Base-by-base conservation (phyloP, 2,113 vertebrate species). In the Rana temporaria region DNA sequence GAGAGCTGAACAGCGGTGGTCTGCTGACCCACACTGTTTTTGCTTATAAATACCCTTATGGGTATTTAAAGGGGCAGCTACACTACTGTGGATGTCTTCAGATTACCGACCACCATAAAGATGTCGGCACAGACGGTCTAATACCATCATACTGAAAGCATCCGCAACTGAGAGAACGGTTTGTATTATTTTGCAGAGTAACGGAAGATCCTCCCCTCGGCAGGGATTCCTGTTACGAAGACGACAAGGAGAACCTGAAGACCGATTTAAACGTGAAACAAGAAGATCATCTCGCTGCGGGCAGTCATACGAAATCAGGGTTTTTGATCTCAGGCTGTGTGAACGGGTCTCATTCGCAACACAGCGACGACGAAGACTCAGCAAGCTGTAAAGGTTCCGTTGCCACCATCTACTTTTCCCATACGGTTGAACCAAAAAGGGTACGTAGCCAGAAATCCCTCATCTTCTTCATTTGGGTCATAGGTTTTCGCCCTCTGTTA, bases 361-460 rank as follows among this genome's bases (percentile, higher is more conserved):
- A 77, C 84, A 92, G 84, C 26, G 90, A 91, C 1, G 88, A 89
- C 26, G 92, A 81, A 26, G 85, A 89, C 30, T 48, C 32, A 64
- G 90, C 86, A 67, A 30, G 57, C 81, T 92, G 63, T 88, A 91
- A 90, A 65, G 88, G 86, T 77, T 84, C 84, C 79, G 82, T 98
- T 85, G 97, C 98, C 17, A 99, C 87, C 32, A 99, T 99, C 88
- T 96, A 93, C 89, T 99, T 99, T 89, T 95, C 93, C 88, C 98
- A 99, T 88, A 98, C 97, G 19, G 93, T 96, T 2, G 98, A 98
- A 87, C 96, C 95, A 84, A 99, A 99, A 89, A 97, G 96, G 95
- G 98, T 95, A 84, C 84, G 93, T 92, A 0, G 73, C 34, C 7
- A 9, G 20, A 1, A 18, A 55, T 84, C 22, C 55, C 12, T 30